These are phyloP conservation scores for Chrysolina haemoptera DNA, from an alignment of 2,888 invertebrate species.

Conservation along the genomic window DNA sequence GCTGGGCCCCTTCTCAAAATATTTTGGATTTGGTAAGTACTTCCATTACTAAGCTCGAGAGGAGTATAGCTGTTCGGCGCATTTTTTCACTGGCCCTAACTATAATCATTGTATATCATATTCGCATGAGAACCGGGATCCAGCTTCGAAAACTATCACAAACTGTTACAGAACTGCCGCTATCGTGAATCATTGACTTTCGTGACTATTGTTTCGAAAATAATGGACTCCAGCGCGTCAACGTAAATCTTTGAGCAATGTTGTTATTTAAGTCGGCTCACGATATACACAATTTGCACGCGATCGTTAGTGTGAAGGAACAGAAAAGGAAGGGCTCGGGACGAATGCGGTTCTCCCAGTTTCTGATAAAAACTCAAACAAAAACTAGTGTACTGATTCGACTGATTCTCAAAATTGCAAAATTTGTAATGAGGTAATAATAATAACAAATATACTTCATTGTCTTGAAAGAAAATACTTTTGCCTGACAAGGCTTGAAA, in stretches of 20 bases:
- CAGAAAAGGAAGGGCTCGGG: background rate
- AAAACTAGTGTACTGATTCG: no score
- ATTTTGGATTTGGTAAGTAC: no score
- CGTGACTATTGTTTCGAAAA: slow-evolving; percentile 65
- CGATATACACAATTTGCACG: slow-evolving; percentile 56
- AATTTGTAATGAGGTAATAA: no score
- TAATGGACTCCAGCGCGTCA: slow-evolving; percentile 64
- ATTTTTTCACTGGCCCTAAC: no score
- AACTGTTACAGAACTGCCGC: slow-evolving; percentile 6
- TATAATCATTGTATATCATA: background rate
- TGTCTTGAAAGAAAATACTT: no score
- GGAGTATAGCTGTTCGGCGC: no score
- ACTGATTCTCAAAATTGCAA: no score
- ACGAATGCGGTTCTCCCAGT: background rate
- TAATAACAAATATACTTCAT: no score
- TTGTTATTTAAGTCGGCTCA: slow-evolving; percentile 63
- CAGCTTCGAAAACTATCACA: slow-evolving; percentile 6
- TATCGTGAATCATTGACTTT: slow-evolving; percentile 47
- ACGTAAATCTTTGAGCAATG: slow-evolving; percentile 63
- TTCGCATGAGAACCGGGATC: background rate
- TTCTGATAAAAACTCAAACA: no score
- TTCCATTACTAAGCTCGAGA: no score
- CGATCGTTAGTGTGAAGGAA: slow-evolving; percentile 1
- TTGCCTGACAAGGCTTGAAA: no score
- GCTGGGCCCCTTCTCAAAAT: no score